Percentiles rank a stretch among this genome's conserved stretches.
phyloP scores from a whole-genome alignment of 2,113 vertebrate genomes.

The Rhizomys pruinosus region DNA sequence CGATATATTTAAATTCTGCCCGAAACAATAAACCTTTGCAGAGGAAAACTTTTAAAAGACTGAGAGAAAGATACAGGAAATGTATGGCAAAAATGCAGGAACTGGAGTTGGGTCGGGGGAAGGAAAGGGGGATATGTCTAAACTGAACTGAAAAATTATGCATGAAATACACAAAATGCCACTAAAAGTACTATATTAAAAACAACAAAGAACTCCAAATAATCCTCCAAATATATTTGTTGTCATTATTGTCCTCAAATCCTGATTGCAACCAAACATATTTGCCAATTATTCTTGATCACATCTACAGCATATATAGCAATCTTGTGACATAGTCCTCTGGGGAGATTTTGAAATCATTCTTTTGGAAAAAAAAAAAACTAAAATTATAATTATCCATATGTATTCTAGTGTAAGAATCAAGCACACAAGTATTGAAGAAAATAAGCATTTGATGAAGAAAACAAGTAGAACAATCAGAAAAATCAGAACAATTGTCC shows the following conservation, averaged over 20 bases:
- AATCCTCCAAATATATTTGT: too few relatives aligned
- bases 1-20: too few relatives aligned
- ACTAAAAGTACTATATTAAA: too few relatives aligned
- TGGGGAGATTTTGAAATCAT: neutral
- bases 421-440: neutral
- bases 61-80: too few relatives aligned
- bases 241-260: neutral
- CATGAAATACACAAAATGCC: too few relatives aligned
- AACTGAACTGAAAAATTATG: too few relatives aligned
- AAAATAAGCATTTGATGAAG: neutral
- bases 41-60: too few relatives aligned
- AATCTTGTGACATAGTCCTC: neutral
- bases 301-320: neutral
- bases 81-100: too few relatives aligned
- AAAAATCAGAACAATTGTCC: rapidly evolving
- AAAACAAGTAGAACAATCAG: neutral
- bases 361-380: neutral
- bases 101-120: too few relatives aligned
- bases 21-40: too few relatives aligned
- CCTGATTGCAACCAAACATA: neutral
- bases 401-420: neutral
- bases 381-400: neutral
- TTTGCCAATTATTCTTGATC: neutral
- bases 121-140: too few relatives aligned
- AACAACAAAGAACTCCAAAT: too few relatives aligned